Conservation (phyloP, 2,888 invertebrate genomes). For the Eupithecia insigniata region DNA sequence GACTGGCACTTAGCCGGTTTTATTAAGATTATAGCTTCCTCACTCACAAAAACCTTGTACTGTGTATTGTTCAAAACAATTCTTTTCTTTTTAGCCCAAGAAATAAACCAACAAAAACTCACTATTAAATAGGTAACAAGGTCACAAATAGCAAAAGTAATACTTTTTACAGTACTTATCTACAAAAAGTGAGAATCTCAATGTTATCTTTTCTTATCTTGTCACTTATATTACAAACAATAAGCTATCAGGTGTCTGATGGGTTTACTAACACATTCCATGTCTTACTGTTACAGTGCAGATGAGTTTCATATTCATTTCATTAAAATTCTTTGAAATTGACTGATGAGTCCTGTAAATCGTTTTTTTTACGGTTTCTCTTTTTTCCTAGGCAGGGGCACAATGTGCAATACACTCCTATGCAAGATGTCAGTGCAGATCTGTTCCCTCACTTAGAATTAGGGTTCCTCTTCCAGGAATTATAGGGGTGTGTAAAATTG, state of each 20-base stretch:
- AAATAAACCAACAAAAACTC: constrained; percentile 1
- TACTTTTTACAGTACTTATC: constrained; percentile 34
- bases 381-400: no score
- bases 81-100: neutral
- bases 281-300: neutral
- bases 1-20: no score
- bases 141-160: constrained; percentile 28
- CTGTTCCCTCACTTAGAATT: no score
- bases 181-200: constrained; percentile 34
- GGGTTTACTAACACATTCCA: neutral
- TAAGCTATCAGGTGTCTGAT: constrained; percentile 8
- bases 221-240: constrained; percentile 31
- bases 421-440: no score
- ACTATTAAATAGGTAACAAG: constrained; percentile 38
- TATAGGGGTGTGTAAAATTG: neutral
- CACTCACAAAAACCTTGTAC: neutral
- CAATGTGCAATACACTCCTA: no score
- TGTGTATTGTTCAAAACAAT: neutral
- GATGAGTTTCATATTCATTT: neutral
- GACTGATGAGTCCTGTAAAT: neutral
- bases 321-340: neutral
- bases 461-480: no score
- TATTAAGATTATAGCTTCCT: neutral
- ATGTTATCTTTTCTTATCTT: constrained; percentile 44
- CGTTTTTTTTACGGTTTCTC: no score